phyloP scores from a whole-genome alignment of 1,140 invertebrate species.

The Sycobia sp. region DNA sequence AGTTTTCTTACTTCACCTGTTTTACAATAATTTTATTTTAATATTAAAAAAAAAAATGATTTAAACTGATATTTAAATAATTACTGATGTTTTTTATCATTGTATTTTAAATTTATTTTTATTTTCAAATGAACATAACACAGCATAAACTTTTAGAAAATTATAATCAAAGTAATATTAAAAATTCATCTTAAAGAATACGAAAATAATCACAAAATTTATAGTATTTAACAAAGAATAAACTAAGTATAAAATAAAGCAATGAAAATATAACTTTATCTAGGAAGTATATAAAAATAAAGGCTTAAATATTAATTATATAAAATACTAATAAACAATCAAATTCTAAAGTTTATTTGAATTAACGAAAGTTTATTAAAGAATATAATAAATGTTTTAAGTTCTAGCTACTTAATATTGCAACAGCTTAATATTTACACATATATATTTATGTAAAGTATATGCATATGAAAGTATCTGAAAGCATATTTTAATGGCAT shows the following conservation, averaged over 20 bases:
- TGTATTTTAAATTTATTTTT: no score
- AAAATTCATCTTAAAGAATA: no score
- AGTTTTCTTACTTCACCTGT: no score
- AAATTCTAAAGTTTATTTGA: conserved; percentile 3
- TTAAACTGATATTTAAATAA: no score
- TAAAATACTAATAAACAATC: conserved; percentile 9
- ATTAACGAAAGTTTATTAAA: conserved; percentile 8
- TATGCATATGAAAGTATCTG: conserved; percentile 14
- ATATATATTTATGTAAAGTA: conserved; percentile 13
- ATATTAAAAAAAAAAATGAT: no score
- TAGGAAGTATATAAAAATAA: conserved; percentile 16
- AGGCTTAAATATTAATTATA: conserved; percentile 2
- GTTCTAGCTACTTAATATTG: conserved; percentile 2
- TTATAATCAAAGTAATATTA: no score
- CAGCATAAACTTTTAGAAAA: no score
- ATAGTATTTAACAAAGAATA: no score
- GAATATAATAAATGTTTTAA: conserved; percentile 2
- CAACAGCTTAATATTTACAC: conserved; percentile 32
- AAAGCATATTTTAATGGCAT: conserved; percentile 27
- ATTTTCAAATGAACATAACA: no score
- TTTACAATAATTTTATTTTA: no score
- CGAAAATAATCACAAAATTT: no score
- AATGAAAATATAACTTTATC: conserved; percentile 8
- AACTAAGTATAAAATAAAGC: conserved; percentile 6
- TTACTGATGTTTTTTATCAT: no score